Evolutionary conservation across 2,797 vertebrate genomes (phyloP).

Genomic region (Lycodopsis pacificus): DNA sequence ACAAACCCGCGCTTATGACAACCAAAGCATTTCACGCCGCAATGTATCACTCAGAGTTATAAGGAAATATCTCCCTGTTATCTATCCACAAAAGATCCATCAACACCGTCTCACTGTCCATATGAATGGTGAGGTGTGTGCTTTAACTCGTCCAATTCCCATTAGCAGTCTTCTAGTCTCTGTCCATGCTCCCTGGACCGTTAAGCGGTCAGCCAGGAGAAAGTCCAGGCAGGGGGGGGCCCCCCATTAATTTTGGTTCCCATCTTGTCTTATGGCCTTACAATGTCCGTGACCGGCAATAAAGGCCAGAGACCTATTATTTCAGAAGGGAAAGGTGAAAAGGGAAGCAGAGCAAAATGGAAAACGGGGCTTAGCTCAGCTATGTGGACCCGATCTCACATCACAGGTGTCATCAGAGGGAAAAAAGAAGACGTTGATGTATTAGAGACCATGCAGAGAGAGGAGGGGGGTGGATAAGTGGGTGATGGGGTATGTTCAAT

Average conservation of each 20-base stretch:
- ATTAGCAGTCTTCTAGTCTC: conserved; percentile 64
- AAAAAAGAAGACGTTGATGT: conserved; percentile 17
- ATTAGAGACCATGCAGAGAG: conserved; percentile 12
- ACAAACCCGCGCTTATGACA: conserved; percentile 16
- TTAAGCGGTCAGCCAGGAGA: conserved; percentile 69
- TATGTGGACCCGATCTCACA: conserved; percentile 46
- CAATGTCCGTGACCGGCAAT: conserved; percentile 65
- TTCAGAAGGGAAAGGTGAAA: conserved; percentile 64
- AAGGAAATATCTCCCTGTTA: conserved; percentile 44
- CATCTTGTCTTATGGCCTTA: conserved; percentile 67
- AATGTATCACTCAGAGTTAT: conserved; percentile 35
- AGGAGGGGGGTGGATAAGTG: neutral
- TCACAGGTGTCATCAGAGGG: conserved; percentile 39
- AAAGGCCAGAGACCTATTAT: conserved; percentile 68
- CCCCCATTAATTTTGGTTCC: conserved; percentile 77
- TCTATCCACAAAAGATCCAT: conserved; percentile 44
- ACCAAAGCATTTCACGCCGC: conserved; percentile 14
- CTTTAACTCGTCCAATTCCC: conserved; percentile 65
- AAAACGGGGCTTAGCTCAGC: conserved; percentile 46
- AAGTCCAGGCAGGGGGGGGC: conserved; percentile 47
- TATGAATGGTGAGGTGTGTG: conserved; percentile 67
- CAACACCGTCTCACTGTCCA: conserved; percentile 54
- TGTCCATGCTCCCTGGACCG: conserved; percentile 63
- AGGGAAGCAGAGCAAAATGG: conserved; percentile 55
- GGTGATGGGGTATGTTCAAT: conserved; percentile 31